phyloP scores from a whole-genome alignment of 1,140 invertebrate species.

The Sarcophaga bullata region DNA sequence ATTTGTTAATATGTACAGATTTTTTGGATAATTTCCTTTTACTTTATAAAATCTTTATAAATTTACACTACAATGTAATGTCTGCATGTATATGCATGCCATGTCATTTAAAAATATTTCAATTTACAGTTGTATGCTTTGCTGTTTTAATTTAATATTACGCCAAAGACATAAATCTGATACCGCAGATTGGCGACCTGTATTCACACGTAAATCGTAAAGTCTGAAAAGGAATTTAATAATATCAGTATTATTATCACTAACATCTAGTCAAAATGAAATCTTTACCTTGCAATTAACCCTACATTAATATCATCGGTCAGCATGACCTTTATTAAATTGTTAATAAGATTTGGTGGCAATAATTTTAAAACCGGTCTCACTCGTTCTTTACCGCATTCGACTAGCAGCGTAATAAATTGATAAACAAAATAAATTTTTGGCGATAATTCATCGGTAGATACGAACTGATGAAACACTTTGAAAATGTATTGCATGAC shows the following conservation, averaged over 20 bases:
- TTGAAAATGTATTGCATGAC: slow-evolving; percentile 76
- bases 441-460: slow-evolving; percentile 80
- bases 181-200: slow-evolving; percentile 81
- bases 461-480: slow-evolving; percentile 78
- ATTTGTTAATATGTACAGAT: slow-evolving; percentile 33
- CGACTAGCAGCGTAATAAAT: slow-evolving; percentile 83
- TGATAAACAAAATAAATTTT: slow-evolving; percentile 88
- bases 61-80: neutral
- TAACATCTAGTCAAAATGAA: neutral
- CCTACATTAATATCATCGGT: slow-evolving; percentile 63
- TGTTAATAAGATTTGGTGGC: slow-evolving; percentile 80
- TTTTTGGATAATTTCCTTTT: too few relatives aligned
- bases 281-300: slow-evolving; percentile 51
- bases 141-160: slow-evolving; percentile 76
- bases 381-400: slow-evolving; percentile 81
- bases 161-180: slow-evolving; percentile 83
- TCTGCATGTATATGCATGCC: neutral
- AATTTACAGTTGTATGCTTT: slow-evolving; percentile 58
- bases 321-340: slow-evolving; percentile 76
- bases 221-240: slow-evolving; percentile 69
- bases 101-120: neutral
- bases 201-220: slow-evolving; percentile 78
- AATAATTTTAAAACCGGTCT: slow-evolving; percentile 82
- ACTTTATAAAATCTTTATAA: neutral
- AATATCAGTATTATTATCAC: too few relatives aligned